These are phyloP conservation scores for Beroe ovata DNA, from an alignment of 37 sponge, comb jelly and placozoan species.

Conservation along the genomic window DNA sequence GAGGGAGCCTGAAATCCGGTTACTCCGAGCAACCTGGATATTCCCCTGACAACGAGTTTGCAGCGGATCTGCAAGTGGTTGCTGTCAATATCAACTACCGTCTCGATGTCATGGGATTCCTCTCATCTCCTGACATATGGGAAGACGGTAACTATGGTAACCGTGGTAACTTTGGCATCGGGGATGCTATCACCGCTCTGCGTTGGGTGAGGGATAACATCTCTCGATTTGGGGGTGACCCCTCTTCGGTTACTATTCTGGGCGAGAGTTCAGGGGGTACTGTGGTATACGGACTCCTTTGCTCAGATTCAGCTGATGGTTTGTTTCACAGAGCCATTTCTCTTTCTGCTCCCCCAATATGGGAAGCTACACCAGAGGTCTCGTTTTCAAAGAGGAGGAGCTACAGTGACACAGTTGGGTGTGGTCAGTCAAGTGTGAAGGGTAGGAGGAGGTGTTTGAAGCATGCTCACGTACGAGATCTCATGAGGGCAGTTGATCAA, in stretches of 20 bases:
- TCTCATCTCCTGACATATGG: constrained; percentile 70
- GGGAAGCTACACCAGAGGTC: background rate
- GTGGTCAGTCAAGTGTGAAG: background rate
- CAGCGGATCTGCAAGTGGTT: background rate
- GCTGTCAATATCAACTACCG: constrained; percentile 84
- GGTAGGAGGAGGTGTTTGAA: background rate
- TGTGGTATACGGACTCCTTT: constrained; percentile 75
- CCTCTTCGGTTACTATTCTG: constrained; percentile 73
- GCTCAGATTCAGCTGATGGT: constrained; percentile 72
- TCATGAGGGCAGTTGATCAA: background rate
- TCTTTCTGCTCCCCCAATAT: constrained; percentile 8
- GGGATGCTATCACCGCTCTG: constrained; percentile 71
- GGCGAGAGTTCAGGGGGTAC: constrained; percentile 91
- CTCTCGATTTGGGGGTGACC: constrained; percentile 81
- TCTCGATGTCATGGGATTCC: constrained; percentile 79
- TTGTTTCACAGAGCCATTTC: constrained; percentile 75
- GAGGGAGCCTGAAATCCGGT: constrained; percentile 3
- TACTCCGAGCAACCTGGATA: background rate
- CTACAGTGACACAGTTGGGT: background rate
- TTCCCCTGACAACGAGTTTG: background rate
- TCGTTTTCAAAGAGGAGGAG: background rate
- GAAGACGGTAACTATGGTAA: background rate
- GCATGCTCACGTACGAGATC: background rate
- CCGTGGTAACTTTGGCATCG: constrained; percentile 35
- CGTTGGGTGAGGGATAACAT: constrained; percentile 83